phyloP scores from a whole-genome alignment of 2,797 vertebrate species.

The Lepilemur septentrionalis region DNA sequence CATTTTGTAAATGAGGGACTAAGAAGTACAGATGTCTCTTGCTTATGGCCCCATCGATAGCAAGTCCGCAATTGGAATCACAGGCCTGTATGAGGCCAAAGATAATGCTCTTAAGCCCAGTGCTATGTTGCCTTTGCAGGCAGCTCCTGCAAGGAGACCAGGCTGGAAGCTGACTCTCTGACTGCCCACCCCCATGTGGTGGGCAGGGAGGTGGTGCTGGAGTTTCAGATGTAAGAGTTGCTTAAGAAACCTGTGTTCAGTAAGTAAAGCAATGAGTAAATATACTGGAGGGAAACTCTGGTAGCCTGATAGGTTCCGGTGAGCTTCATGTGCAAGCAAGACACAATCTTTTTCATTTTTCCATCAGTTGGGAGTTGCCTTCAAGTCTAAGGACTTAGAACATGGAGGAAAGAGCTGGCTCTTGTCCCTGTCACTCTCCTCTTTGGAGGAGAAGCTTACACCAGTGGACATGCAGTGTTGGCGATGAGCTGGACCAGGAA shows the following conservation, averaged over 20 bases:
- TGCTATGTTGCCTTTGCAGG: neutral
- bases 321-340: neutral
- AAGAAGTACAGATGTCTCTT: neutral
- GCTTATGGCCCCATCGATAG: neutral
- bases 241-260: neutral
- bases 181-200: no score
- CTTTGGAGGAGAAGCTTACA: neutral
- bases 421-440: neutral
- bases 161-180: neutral
- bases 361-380: neutral
- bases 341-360: neutral
- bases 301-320: neutral
- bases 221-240: neutral
- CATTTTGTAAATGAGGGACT: neutral
- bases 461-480: neutral
- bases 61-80: neutral
- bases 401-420: neutral
- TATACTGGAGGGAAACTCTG: neutral
- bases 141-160: neutral
- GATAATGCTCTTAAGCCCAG: neutral
- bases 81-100: neutral
- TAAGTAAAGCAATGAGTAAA: neutral
- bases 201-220: no score
- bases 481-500: neutral
- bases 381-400: neutral